Evolutionary conservation across 23 tunicate genomes (phyloP), one percentile per base, ranked within the genome.

Genomic region (Diplosoma virens): DNA sequence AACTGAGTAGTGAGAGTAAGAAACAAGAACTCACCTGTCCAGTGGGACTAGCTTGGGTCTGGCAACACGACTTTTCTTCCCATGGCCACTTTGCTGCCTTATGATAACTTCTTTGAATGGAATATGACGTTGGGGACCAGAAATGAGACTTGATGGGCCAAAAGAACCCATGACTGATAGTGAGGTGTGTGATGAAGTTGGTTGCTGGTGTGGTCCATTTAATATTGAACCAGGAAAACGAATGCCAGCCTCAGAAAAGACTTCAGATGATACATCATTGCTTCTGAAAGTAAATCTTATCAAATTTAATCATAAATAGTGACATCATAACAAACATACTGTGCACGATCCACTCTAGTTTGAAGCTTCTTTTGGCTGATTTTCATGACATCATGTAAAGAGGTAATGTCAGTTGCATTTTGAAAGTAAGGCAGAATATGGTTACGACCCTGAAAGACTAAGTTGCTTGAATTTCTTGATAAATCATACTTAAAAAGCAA

Each of bases 341-440:
- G 3, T 5, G 25, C 5, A 2, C 74, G 74, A 73, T 0, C 81
- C 79, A 45, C 83, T 80, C 97, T 58, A 25, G 70, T 65, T 70
- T 79, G 86, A 0, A 92, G 70, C 76, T 85, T 85, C 60, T 92
- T 92, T 70, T 75, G 92, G 47, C 92, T 92, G 47, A 92, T 92
- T 52, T 76, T 92, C 97, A 92, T 92, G 26, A 92, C 35, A 32
- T 82, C 89, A 45, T 84, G 76, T 18, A 92, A 79, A 2, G 92
- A 85, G 23, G 69, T 67, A 21, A 81, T 33, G 75, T 85, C 82
- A 0, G 73, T 71, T 0, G 30, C 27, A 52, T 58, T 77, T 32
- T 59, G 76, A n/a, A n/a, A n/a, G 32, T 86, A 41, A 9, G 92
- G 84, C 0, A 84, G 84, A 41, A 84, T 79, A 27, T 83, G 65